Percentiles rank a stretch among this genome's conserved stretches.
Evolutionary conservation across 2,113 vertebrate genomes (phyloP).

Genomic region (Stictonetta naevosa): DNA sequence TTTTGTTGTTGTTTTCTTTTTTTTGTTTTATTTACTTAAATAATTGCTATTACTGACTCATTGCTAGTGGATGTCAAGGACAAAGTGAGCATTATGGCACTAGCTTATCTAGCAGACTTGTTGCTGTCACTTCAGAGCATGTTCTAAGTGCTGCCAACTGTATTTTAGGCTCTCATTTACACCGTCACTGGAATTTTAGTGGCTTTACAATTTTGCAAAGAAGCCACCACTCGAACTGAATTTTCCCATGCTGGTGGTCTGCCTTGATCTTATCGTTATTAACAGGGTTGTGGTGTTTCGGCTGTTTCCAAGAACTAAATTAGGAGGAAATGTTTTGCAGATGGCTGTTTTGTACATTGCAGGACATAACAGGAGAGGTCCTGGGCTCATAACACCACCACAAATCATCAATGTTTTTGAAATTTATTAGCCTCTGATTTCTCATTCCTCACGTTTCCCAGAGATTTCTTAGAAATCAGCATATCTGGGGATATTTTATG

Average conservation of each 20-base stretch:
- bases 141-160: not conserved
- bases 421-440: not conserved
- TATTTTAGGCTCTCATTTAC: not conserved
- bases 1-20: not conserved
- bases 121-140: not conserved
- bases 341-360: accelerated
- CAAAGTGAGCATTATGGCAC: not conserved
- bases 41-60: not conserved
- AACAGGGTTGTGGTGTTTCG: not conserved
- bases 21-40: not conserved
- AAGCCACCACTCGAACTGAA: not conserved
- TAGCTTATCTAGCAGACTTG: not conserved
- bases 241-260: not conserved
- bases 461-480: not conserved
- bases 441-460: not conserved
- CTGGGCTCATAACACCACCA: not conserved
- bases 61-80: not conserved
- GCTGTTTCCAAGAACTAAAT: not conserved
- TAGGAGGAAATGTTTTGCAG: not conserved
- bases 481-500: not conserved
- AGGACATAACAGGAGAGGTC: not conserved
- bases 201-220: not conserved
- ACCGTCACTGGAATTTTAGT: not conserved
- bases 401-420: not conserved
- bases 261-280: not conserved